Evolutionary conservation across 2,888 invertebrate genomes (phyloP), one percentile per base, ranked within the genome.

Genomic region (Stenichneumon culpator): DNA sequence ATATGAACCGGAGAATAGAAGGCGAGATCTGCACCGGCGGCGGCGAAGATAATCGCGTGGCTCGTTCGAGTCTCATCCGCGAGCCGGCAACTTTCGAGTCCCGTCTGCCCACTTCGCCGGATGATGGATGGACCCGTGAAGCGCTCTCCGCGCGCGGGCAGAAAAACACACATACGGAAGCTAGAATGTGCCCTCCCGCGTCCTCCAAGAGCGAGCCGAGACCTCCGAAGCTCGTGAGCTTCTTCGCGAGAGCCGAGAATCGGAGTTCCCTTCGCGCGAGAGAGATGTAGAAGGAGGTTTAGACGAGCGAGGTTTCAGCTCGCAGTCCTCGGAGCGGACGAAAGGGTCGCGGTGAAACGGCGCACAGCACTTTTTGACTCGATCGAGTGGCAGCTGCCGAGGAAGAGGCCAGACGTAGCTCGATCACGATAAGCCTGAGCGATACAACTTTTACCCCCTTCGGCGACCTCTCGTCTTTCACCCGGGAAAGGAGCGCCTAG

Each of bases 51-150:
- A 25, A 19, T 54, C 57, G 36, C 57, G 57, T 22, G n/a, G n/a
- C 44, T 25, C 73, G 73, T 54, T 73, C 60, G 60, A 67, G 67
- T 39, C 44, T 73, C 73, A 73, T 63, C 63, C 63, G 19, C 79
- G 79, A 79, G 81, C 77, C 86, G 80, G 87, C 16, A 89, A 91
- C 88, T 90, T 90, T 89, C 85, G 86, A 90, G 89, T 87, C 88
- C 86, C 88, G 87, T 91, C 92, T 88, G 87, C 86, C 90, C 90
- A 90, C 91, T 91, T 91, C 89, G 81, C 87, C 47, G 84, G 88
- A 90, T 92, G 92, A 92, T 92, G 89, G 92, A 92, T 91, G 90
- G 89, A 87, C 86, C 88, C 50, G 39, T 73, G 78, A 78, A 79
- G 83, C 84, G 68, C 78, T 60, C 60, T 77, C 7, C 25, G 52